Evolutionary conservation across 2,113 vertebrate species (phyloP).

Genomic region (Triplophysa rosa): DNA sequence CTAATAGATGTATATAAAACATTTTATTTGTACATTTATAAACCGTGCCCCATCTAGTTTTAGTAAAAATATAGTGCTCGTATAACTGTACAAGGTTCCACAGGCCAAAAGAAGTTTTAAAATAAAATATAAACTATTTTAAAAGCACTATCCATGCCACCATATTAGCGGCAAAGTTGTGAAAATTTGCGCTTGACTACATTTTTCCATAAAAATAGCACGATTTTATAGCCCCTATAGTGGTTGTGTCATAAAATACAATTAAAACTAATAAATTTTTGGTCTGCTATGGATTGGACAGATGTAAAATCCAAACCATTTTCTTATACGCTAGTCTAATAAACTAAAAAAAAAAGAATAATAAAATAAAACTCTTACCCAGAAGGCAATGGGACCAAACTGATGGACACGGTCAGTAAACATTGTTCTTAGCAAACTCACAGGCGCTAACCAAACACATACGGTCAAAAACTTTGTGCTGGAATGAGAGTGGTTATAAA

Average conservation of each 20-base stretch:
- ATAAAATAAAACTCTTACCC: background rate
- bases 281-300: conserved; percentile 1
- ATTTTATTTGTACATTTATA: conserved; percentile 78
- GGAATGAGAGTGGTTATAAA: background rate
- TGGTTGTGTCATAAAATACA: conserved; percentile 41
- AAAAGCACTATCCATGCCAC: conserved; percentile 64
- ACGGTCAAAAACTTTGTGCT: background rate
- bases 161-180: conserved; percentile 51
- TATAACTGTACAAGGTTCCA: conserved; percentile 74
- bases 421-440: background rate
- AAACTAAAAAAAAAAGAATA: background rate
- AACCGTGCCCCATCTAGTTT: conserved; percentile 74
- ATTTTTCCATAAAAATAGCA: conserved; percentile 25
- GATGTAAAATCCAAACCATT: background rate
- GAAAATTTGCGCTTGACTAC: conserved; percentile 57
- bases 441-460: background rate
- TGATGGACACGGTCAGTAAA: background rate
- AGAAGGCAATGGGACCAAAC: background rate
- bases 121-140: conserved; percentile 65
- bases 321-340: background rate
- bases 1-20: conserved; percentile 84
- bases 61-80: conserved; percentile 75
- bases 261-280: conserved; percentile 33
- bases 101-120: conserved; percentile 55
- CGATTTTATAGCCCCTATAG: conserved; percentile 11